Evolutionary conservation across 1,140 invertebrate species (phyloP).

Genomic region (Zaprionus africanus): DNA sequence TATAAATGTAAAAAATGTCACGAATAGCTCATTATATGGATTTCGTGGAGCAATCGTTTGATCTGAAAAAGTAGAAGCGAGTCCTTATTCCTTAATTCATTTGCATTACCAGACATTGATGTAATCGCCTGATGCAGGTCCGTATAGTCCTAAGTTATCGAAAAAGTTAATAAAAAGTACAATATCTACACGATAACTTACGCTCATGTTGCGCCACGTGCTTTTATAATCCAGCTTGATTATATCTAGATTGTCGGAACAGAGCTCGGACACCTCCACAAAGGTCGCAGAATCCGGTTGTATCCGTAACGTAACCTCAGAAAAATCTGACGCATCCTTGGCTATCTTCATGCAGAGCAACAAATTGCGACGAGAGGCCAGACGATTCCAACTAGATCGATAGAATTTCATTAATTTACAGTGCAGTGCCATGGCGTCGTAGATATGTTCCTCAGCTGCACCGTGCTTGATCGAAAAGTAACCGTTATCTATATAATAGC

Average conservation of each 20-base stretch:
- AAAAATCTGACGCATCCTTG: slow-evolving; percentile 46
- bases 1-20: too few relatives aligned
- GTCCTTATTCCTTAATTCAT: slow-evolving; percentile 63
- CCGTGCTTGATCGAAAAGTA: slow-evolving; percentile 67
- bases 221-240: slow-evolving; percentile 55
- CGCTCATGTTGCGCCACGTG: slow-evolving; percentile 72
- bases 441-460: slow-evolving; percentile 67
- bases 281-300: slow-evolving; percentile 65
- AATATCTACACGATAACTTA: slow-evolving; percentile 30
- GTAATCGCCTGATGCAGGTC: slow-evolving; percentile 70
- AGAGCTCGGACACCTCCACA: slow-evolving; percentile 66
- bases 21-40: slow-evolving; percentile 67
- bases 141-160: slow-evolving; percentile 47
- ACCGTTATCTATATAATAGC: slow-evolving; percentile 73
- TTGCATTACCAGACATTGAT: slow-evolving; percentile 61
- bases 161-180: not conserved
- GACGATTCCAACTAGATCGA: slow-evolving; percentile 71
- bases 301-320: slow-evolving; percentile 50
- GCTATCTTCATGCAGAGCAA: slow-evolving; percentile 62
- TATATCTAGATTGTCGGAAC: slow-evolving; percentile 65
- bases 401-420: slow-evolving; percentile 69
- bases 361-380: slow-evolving; percentile 66
- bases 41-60: slow-evolving; percentile 57
- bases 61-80: slow-evolving; percentile 52
- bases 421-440: slow-evolving; percentile 68